These are phyloP conservation scores for Pardosa pseudoannulata DNA, from an alignment of 2,888 invertebrate genomes.

Conservation along the genomic window DNA sequence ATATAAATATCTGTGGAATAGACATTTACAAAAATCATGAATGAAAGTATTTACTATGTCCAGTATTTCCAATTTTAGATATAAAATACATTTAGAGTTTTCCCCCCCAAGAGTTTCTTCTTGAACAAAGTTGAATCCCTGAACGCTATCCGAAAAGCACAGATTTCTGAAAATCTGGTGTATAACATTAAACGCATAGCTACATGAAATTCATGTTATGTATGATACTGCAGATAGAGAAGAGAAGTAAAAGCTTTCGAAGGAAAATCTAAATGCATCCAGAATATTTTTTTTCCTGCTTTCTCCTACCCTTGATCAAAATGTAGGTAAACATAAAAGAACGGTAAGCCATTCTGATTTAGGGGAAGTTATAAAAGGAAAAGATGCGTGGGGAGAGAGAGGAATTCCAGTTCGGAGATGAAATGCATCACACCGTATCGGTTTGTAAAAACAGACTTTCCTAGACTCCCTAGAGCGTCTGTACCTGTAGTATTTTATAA, in stretches of 20 bases:
- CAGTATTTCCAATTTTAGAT: not conserved
- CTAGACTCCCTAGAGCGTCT: constrained; percentile 14
- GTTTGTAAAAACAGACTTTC: constrained; percentile 20
- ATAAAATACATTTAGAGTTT: not conserved
- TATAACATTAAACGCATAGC: constrained; percentile 14
- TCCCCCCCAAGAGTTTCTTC: not conserved
- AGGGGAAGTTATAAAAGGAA: no score
- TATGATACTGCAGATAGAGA: constrained; percentile 22
- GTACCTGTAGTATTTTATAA: constrained; percentile 20
- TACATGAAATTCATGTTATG: constrained; percentile 23
- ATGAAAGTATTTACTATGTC: not conserved
- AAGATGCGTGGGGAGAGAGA: no score
- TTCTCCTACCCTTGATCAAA: not conserved
- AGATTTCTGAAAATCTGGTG: not conserved
- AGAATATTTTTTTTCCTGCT: not conserved
- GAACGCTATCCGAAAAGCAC: not conserved
- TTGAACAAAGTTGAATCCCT: not conserved
- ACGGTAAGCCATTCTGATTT: no score
- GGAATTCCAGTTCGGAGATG: not conserved
- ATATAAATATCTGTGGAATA: no score
- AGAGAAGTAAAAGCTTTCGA: not conserved
- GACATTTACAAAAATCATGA: not conserved
- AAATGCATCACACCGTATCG: not conserved
- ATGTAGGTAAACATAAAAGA: constrained; percentile 6
- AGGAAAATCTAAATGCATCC: not conserved